Base-by-base conservation (phyloP, 1,140 invertebrate genomes). In the Coptotermes formosanus region DNA sequence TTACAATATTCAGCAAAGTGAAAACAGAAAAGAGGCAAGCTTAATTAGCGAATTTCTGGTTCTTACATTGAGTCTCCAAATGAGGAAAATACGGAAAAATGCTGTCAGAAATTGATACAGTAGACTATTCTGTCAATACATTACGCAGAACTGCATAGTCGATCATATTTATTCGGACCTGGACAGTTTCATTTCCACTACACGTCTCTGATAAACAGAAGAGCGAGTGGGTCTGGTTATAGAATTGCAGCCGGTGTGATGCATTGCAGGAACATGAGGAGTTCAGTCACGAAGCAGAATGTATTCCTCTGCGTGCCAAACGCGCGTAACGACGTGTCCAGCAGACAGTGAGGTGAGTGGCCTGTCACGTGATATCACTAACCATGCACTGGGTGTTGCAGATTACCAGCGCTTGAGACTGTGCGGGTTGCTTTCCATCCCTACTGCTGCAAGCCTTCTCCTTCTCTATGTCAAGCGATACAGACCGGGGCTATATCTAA, bases 221-320 rank as follows among this genome's bases (percentile, higher is more conserved):
- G 3, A 25, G 64, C 64, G 64, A 75, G 64, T n/a, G 64, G 64
- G n/a, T 75, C 30, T 75, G 64, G n/a, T 75, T 75, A 14, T 75
- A 30, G 64, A 25, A 75, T 75, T 75, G 3, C 64, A 75, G n/a
- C 82, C 32, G 82, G 82, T 83, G 85, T 86, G 86, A 69, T 88
- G 52, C 87, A 86, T 91, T 90, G 87, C 89, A 90, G 89, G 92
- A 91, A 89, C 91, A 90, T 91, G 43, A 83, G 30, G 45, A 83
- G 69, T 81, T 75, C 38, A 38, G 44, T 38, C 69, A 59, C 2
- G 82, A 84, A 89, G 92, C 91, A 89, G 92, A 92, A 90, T 92
- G 91, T 91, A 92, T 92, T 89, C 92, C 92, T 90, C 91, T 92
- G 88, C 85, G 82, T 43, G 48, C 45, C 85, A 86, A 87, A 86